These are phyloP conservation scores for Macrophya annulata DNA, from an alignment of 2,888 invertebrate genomes.

Conservation along the genomic window DNA sequence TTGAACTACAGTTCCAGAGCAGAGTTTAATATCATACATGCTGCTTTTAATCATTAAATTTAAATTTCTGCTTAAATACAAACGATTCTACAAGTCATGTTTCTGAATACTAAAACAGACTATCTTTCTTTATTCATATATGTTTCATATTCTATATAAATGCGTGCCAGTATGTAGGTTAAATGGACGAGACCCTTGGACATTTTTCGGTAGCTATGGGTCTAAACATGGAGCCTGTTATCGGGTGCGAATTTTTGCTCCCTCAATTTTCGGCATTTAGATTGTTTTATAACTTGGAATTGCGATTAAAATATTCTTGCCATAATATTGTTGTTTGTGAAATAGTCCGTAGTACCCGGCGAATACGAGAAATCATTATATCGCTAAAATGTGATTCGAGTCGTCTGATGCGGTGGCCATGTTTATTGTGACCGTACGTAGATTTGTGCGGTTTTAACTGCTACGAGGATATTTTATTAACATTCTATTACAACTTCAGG, in stretches of 20 bases:
- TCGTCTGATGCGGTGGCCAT: not conserved
- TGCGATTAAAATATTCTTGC: not conserved
- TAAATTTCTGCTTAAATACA: not conserved
- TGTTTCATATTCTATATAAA: too few species aligned
- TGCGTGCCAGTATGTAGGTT: too few species aligned
- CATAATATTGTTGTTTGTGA: not conserved
- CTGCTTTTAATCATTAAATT: not conserved
- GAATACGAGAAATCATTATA: not conserved
- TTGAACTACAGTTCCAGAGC: not conserved
- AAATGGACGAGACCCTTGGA: too few species aligned
- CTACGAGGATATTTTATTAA: not conserved
- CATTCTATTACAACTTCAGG: too few species aligned
- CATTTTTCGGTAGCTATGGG: not conserved
- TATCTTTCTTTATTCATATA: not conserved
- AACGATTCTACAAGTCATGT: not conserved
- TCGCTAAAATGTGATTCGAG: not conserved
- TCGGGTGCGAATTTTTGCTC: not conserved
- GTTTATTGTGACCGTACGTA: not conserved
- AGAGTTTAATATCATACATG: not conserved
- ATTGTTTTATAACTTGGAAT: not conserved
- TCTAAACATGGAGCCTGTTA: not conserved
- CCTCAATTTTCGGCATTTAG: not conserved
- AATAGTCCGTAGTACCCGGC: not conserved
- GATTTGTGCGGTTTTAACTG: not conserved
- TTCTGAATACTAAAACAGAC: not conserved